Evolutionary conservation across 1,140 invertebrate species (phyloP), one percentile per base, ranked within the genome.

Genomic region (Pristionchus pacificus): DNA sequence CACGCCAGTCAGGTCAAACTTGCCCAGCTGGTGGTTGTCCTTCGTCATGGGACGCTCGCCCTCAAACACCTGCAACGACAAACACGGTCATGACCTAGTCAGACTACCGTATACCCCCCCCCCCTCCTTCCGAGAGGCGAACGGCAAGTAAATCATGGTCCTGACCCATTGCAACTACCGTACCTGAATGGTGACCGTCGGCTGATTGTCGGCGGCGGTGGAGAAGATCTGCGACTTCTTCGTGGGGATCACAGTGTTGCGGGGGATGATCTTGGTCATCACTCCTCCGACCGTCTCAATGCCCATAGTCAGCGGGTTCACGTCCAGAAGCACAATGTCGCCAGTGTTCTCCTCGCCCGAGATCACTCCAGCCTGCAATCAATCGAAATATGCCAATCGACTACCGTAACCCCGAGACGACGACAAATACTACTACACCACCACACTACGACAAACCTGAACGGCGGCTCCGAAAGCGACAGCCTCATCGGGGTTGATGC

Each of bases 161-260:
- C 32, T 30, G 29, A 49, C 30, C 30, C 38, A 69, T 15, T 72
- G 15, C 2, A 49, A 28, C 25, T 31, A 27, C 32, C 70, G 63
- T 71, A 87, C 87, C 86, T 97, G 94, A 84, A 98, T 99, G 55
- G 95, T 97, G 6, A 99, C 96, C 27, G 95, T 97, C 86, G 96
- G 93, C 84, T 99, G 96, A 84, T 98, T 98, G 83, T 99, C 96
- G 24, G 93, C 93, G 59, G 95, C 95, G 13, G 96, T 99, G 0
- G 94, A 97, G 89, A 99, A 99, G 78, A 98, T 95, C 84, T 98
- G 95, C 2, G 93, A 95, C 84, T 99, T 98, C 87, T 98, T 98
- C n/a, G 95, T 98, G 24, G 96, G 96, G 79, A 99, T 98, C 57
- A 97, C 95, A 60, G 95, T 97, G 87, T 98, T 99, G 81, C 96